Conservation (phyloP, 2,888 invertebrate species). For the Drosophila mettleri region DNA sequence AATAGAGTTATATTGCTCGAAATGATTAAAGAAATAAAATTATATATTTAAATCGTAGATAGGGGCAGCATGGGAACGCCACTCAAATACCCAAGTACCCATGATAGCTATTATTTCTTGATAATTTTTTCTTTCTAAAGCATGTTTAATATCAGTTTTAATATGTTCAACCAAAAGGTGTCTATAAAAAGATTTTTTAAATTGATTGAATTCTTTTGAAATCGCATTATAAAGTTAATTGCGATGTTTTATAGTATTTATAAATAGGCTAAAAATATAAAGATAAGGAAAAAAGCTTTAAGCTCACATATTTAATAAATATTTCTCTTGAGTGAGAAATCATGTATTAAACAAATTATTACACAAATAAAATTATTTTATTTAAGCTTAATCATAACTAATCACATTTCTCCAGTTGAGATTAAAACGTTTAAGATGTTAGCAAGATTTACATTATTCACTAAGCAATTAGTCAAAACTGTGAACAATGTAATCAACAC, state of each 20-base stretch:
- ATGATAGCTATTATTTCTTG: neutral
- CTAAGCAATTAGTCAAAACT: neutral
- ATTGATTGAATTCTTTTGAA: constrained; percentile 2
- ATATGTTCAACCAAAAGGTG: neutral
- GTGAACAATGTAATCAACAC: neutral
- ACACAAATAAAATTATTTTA: neutral
- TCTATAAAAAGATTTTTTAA: neutral
- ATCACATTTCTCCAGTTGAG: constrained; percentile 1
- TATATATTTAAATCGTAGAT: neutral
- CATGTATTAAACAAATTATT: neutral
- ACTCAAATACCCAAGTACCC: neutral
- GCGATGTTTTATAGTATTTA: neutral
- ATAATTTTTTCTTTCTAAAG: neutral
- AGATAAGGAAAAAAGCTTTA: neutral
- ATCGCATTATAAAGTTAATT: neutral
- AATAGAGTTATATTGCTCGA: neutral
- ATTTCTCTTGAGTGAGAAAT: neutral
- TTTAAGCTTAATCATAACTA: neutral
- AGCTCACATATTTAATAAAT: neutral
- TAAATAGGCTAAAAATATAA: neutral
- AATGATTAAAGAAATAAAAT: neutral
- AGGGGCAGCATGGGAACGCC: neutral
- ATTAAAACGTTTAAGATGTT: constrained; percentile 5
- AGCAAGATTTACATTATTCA: constrained; percentile 5
- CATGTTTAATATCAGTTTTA: neutral